phyloP scores from a whole-genome alignment of 2,888 invertebrate species.

The Sarcophaga carnaria region DNA sequence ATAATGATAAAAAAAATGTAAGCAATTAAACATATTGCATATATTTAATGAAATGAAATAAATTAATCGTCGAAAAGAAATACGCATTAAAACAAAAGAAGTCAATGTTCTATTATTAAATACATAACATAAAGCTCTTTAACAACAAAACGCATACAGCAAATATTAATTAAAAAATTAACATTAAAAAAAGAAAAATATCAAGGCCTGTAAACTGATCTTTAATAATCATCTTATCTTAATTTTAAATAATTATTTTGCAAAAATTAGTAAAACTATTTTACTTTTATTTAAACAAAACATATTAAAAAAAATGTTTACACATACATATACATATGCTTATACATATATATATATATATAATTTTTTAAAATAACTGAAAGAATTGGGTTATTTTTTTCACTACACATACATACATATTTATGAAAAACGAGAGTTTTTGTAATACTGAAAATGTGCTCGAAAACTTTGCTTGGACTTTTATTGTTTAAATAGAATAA shows the following conservation, averaged over 20 bases:
- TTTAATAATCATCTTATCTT: slow-evolving; percentile 26
- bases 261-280: slow-evolving; percentile 3
- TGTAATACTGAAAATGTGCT: too few relatives aligned
- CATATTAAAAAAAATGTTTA: background rate
- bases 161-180: too few relatives aligned
- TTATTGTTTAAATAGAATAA: too few relatives aligned
- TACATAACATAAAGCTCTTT: slow-evolving; percentile 21
- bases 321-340: background rate
- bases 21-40: slow-evolving; percentile 25
- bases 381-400: slow-evolving; percentile 18
- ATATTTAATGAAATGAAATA: slow-evolving; percentile 49
- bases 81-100: slow-evolving; percentile 33
- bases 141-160: slow-evolving; percentile 24
- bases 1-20: slow-evolving; percentile 21
- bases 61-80: slow-evolving; percentile 14
- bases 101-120: slow-evolving; percentile 51
- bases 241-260: slow-evolving; percentile 20
- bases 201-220: slow-evolving; percentile 60
- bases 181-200: slow-evolving; percentile 20
- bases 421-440: too few relatives aligned
- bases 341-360: background rate
- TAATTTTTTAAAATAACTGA: slow-evolving; percentile 23
- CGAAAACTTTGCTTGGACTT: too few relatives aligned
- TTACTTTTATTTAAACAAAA: too few relatives aligned
- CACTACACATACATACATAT: too few relatives aligned